Evolutionary conservation across 2,888 invertebrate species (phyloP), one percentile per base, ranked within the genome.

Genomic region (Fragum fragum): DNA sequence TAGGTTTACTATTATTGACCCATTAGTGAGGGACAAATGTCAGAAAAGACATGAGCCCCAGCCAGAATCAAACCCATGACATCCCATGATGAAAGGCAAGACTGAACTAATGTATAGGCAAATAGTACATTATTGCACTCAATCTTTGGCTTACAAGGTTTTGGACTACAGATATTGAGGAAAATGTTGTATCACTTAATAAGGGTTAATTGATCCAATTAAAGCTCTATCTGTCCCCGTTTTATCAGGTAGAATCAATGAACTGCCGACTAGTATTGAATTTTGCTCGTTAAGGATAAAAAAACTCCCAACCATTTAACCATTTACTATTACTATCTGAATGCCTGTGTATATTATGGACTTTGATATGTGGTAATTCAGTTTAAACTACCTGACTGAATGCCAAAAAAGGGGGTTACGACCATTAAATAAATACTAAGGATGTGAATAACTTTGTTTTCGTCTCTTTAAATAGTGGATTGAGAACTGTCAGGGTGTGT

Each of bases 361-460:
- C 66, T 66, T 66, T 39, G 66, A 66, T 66, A 42, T 39, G 28
- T 39, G 39, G 66, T 39, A 66, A 66, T 66, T 21, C 42, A 66
- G 66, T 66, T 39, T 23, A 66, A 61, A 42, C 66, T 66, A 66
- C 66, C 66, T 66, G 66, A 66, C 39, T 9, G 42, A 66, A 42
- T 66, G 66, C 66, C 66, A 66, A 66, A 42, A 66, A 66, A 42
- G 29, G 32, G 32, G 32, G n/a, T 61, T 28, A 42, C 42, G 28
- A 39, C 32, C 29, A 66, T 42, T 42, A 63, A 63, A 63, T 28
- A 32, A 63, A 29, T 32, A 63, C 28, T 36, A 42, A 42, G 32
- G 42, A 66, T 36, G 66, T 66, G 21, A 66, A 66, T 66, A 42
- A 26, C 42, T 42, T 39, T 23, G 39, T 66, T 21, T 39, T 42